These are phyloP conservation scores for Naso thynnoides DNA, from an alignment of 2,797 vertebrate genomes.

Conservation along the genomic window DNA sequence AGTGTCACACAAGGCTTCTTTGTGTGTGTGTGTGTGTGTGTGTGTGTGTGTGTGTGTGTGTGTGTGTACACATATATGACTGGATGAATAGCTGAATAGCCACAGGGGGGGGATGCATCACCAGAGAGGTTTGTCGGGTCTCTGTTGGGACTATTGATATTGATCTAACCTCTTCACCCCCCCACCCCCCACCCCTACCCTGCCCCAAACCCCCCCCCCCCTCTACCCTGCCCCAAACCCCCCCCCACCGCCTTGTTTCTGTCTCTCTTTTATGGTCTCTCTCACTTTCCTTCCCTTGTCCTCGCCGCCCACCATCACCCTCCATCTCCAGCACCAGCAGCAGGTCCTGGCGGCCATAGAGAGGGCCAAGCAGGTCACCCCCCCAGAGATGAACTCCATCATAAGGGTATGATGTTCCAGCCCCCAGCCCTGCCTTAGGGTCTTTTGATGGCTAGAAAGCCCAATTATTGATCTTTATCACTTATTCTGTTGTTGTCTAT, in stretches of 20 bases:
- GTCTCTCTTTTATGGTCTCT: constrained; percentile 60
- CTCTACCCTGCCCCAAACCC: constrained; percentile 38
- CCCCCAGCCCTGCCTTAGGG: constrained; percentile 20
- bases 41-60: constrained; percentile 26
- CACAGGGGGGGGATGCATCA: constrained; percentile 50
- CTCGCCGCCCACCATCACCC: not conserved
- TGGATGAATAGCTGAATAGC: constrained; percentile 64
- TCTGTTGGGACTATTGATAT: constrained; percentile 78
- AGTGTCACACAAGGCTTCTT: constrained; percentile 50
- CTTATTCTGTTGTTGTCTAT: constrained; percentile 22
- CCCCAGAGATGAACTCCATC: constrained; percentile 98
- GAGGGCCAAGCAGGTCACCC: constrained; percentile 97
- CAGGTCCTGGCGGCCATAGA: constrained; percentile 98
- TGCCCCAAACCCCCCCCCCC: constrained; percentile 38
- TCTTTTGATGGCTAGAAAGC: constrained; percentile 19
- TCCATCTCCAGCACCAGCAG: constrained; percentile 92
- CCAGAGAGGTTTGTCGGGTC: constrained; percentile 52
- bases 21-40: constrained; percentile 17
- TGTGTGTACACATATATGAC: constrained; percentile 16
- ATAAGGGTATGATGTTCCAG: constrained; percentile 90
- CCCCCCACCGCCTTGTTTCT: constrained; percentile 65
- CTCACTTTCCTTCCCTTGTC: constrained; percentile 13
- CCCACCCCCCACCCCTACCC: constrained; percentile 15
- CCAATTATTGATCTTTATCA: constrained; percentile 34
- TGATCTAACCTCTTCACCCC: constrained; percentile 77